phyloP scores from a whole-genome alignment of 2,797 vertebrate genomes.

The Tamandua tetradactyla region DNA sequence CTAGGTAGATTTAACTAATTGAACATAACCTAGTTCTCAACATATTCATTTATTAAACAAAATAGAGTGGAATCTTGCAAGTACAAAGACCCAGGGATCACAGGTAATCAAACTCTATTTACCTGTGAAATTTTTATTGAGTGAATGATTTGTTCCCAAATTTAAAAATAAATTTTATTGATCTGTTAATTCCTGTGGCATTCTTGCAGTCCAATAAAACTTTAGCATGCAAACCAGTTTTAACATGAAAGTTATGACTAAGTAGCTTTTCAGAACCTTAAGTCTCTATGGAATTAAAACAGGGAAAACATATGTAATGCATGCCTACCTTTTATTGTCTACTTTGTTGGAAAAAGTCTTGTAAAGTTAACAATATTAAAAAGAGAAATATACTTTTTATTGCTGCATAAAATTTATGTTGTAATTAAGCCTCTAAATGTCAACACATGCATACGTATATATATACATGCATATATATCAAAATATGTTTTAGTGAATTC shows the following conservation, averaged over 20 bases:
- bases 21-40: neutral
- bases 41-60: neutral
- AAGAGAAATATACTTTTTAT: conserved; percentile 15
- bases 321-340: conserved; percentile 61
- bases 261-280: neutral
- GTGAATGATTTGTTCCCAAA: neutral
- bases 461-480: neutral
- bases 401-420: conserved; percentile 6
- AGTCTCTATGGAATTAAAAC: conserved; percentile 67
- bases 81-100: neutral
- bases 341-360: conserved; percentile 38
- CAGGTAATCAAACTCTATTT: neutral
- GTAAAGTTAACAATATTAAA: conserved; percentile 4
- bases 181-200: conserved; percentile 16
- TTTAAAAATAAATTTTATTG: neutral
- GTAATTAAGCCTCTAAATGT: conserved; percentile 20
- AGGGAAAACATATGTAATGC: conserved; percentile 48
- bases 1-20: neutral
- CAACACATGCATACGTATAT: too few relatives aligned
- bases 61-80: neutral
- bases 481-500: neutral
- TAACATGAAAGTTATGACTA: neutral
- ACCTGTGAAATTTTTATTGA: neutral
- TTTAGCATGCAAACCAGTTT: conserved; percentile 26
- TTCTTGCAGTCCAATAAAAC: conserved; percentile 24